phyloP scores from a whole-genome alignment of 2,888 invertebrate species.

The Nomada fucata region DNA sequence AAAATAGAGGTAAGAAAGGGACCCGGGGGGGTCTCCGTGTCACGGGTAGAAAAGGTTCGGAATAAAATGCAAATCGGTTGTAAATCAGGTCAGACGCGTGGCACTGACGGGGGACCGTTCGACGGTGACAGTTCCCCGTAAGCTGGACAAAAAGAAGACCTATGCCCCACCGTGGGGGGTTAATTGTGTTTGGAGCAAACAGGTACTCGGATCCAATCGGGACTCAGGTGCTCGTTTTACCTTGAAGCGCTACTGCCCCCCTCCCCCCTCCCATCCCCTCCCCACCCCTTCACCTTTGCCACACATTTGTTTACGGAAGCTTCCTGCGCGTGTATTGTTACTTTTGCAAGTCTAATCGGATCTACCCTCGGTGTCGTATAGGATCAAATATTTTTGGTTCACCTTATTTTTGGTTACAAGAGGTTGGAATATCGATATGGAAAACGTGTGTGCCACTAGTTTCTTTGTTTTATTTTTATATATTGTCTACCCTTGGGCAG shows the following conservation, averaged over 20 bases:
- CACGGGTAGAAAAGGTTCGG: conserved; percentile 58
- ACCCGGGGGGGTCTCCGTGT: conserved; percentile 37
- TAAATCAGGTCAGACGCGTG: conserved; percentile 75
- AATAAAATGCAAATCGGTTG: conserved; percentile 67
- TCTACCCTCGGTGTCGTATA: too few species aligned
- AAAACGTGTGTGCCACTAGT: too few species aligned
- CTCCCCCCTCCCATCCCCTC: background rate
- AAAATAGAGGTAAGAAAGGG: conserved; percentile 39
- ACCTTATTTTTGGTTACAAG: too few species aligned
- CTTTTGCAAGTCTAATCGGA: background rate
- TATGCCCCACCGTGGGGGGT: conserved; percentile 66
- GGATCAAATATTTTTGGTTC: too few species aligned
- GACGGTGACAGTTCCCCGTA: conserved; percentile 59
- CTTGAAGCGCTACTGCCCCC: conserved; percentile 24
- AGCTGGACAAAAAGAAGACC: conserved; percentile 34
- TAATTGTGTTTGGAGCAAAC: conserved; percentile 77
- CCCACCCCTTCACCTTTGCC: background rate
- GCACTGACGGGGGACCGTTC: conserved; percentile 58
- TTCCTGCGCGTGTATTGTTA: background rate
- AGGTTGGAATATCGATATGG: too few species aligned
- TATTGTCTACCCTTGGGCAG: background rate
- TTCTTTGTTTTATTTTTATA: background rate
- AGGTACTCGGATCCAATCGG: conserved; percentile 69
- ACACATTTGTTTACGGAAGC: background rate
- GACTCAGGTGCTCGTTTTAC: conserved; percentile 58